Percentiles rank a stretch among this genome's conserved stretches.
These are phyloP conservation scores for Acyrthosiphon pisum DNA, from an alignment of 1,140 invertebrate species.

Conservation along the genomic window DNA sequence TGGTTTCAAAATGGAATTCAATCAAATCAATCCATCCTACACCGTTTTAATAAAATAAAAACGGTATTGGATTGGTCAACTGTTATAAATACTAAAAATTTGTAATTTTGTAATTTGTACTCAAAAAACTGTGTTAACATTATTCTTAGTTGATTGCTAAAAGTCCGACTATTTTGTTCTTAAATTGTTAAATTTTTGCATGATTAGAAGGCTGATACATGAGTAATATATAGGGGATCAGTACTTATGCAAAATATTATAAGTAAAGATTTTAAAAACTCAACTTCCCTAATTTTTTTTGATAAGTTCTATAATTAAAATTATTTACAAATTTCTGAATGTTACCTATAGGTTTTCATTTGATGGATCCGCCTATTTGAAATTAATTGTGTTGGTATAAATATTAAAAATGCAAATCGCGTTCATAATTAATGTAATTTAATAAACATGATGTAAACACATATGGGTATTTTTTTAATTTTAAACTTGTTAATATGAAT, in stretches of 20 bases:
- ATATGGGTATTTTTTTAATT: not conserved
- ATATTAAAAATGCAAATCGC: not conserved
- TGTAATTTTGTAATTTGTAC: no score
- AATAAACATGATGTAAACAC: not conserved
- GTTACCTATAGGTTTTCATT: not conserved
- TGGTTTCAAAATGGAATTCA: not conserved
- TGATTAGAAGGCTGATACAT: not conserved
- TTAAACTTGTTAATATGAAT: not conserved
- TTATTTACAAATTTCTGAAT: not conserved
- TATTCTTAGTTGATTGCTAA: not conserved
- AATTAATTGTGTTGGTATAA: not conserved
- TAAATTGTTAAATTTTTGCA: not conserved
- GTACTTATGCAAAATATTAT: not conserved
- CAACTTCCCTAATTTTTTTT: not conserved
- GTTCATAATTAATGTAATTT: not conserved
- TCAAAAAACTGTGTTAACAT: not conserved
- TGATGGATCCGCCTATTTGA: not conserved
- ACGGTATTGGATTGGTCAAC: not conserved
- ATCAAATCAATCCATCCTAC: no score
- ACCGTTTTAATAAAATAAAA: not conserved
- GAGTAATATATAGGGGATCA: no score
- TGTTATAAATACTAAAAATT: not conserved
- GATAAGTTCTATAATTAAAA: not conserved
- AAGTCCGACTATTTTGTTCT: not conserved
- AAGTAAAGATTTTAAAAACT: not conserved